These are phyloP conservation scores for Sebastes aleutianus DNA, from an alignment of 2,797 vertebrate genomes.

Conservation along the genomic window DNA sequence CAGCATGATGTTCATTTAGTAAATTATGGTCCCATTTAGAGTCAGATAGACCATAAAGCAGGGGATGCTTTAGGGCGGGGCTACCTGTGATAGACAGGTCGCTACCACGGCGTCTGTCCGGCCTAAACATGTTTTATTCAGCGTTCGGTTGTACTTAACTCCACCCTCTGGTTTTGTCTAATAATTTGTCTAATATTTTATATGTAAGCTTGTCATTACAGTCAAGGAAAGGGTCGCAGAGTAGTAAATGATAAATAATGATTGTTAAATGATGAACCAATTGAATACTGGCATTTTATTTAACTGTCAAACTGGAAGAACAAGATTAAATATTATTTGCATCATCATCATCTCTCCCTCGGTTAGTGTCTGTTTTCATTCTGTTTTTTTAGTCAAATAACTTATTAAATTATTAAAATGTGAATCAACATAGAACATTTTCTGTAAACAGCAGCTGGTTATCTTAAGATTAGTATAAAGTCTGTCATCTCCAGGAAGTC, in stretches of 20 bases:
- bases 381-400: background rate
- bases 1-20: too few relatives aligned
- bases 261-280: background rate
- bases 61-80: too few relatives aligned
- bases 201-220: background rate
- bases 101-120: too few relatives aligned
- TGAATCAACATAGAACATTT: too few relatives aligned
- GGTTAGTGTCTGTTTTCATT: background rate
- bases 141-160: too few relatives aligned
- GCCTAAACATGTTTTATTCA: too few relatives aligned
- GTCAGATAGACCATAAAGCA: too few relatives aligned
- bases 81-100: too few relatives aligned
- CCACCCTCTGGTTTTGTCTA: background rate
- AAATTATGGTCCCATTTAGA: too few relatives aligned
- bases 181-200: background rate
- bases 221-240: background rate
- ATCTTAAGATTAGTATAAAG: background rate
- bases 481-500: background rate
- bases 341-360: background rate
- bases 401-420: background rate
- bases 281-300: background rate
- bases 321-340: background rate
- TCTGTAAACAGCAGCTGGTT: background rate
- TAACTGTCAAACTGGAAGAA: conserved; percentile 5
- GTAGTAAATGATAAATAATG: background rate